These are phyloP conservation scores for Dipus sagitta DNA, from an alignment of 2,797 vertebrate species.

Conservation along the genomic window DNA sequence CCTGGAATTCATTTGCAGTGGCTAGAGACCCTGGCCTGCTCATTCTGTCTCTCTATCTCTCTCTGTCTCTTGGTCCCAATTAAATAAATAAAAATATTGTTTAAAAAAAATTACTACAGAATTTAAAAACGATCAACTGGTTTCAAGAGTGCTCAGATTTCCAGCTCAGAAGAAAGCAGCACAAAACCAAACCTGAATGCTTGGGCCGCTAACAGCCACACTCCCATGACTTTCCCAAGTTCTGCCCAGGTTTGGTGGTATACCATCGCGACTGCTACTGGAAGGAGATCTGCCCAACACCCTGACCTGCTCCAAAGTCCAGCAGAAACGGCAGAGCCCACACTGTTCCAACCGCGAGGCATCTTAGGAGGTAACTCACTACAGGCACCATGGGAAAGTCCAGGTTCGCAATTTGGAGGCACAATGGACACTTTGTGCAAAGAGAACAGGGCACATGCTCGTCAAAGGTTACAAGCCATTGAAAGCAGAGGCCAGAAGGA, in stretches of 20 bases:
- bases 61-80: too few species aligned
- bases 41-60: too few species aligned
- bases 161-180: slow-evolving; percentile 86
- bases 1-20: too few species aligned
- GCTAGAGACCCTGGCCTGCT: too few species aligned
- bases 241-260: slow-evolving; percentile 87
- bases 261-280: slow-evolving; percentile 80
- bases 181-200: slow-evolving; percentile 87
- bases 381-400: slow-evolving; percentile 85
- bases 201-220: slow-evolving; percentile 89
- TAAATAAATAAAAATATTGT: too few species aligned
- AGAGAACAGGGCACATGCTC: slow-evolving; percentile 85
- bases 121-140: slow-evolving; percentile 84
- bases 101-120: slow-evolving; percentile 85
- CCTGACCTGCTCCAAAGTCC: slow-evolving; percentile 88
- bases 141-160: slow-evolving; percentile 90
- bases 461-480: slow-evolving; percentile 88
- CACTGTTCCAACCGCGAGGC: slow-evolving; percentile 85
- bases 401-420: slow-evolving; percentile 84
- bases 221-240: slow-evolving; percentile 87
- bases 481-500: slow-evolving; percentile 88
- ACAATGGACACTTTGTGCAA: slow-evolving; percentile 87
- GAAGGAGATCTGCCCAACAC: slow-evolving; percentile 85
- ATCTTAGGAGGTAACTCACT: slow-evolving; percentile 85
- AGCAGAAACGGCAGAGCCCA: slow-evolving; percentile 87